A percentile compares a stretch with the other conserved stretches of the same genome.
Evolutionary conservation across 2,113 vertebrate genomes (phyloP).

Genomic region (Camelus dromedarius): DNA sequence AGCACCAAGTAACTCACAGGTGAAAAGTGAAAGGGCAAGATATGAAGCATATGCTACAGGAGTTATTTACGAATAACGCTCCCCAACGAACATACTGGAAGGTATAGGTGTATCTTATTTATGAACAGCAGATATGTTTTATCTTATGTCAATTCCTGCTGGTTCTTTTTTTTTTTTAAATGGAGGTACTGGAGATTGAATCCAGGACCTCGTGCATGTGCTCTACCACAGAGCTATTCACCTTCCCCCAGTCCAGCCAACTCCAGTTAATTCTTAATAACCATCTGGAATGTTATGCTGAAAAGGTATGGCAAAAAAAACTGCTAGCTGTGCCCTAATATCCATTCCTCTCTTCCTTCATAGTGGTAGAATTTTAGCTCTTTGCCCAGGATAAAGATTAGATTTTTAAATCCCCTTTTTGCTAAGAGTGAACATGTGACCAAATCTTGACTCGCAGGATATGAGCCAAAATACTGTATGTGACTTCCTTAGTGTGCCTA

Average conservation of each 20-base stretch:
- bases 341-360: neutral
- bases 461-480: neutral
- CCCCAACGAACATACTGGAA: neutral
- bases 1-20: neutral
- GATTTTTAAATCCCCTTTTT: neutral
- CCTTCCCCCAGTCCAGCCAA: neutral
- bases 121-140: neutral
- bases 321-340: neutral
- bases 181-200: no score
- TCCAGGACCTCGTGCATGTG: no score
- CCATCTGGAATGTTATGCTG: neutral
- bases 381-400: neutral
- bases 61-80: neutral
- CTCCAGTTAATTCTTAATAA: neutral
- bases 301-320: neutral
- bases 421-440: neutral
- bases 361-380: neutral
- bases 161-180: neutral
- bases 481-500: neutral
- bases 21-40: neutral
- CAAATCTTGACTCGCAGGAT: neutral
- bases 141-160: neutral
- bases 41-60: neutral
- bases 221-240: no score
- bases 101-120: neutral